Percentiles rank a stretch among this genome's conserved stretches.
Conservation (phyloP, 2,888 invertebrate species). For the Archips crataeganus region DNA sequence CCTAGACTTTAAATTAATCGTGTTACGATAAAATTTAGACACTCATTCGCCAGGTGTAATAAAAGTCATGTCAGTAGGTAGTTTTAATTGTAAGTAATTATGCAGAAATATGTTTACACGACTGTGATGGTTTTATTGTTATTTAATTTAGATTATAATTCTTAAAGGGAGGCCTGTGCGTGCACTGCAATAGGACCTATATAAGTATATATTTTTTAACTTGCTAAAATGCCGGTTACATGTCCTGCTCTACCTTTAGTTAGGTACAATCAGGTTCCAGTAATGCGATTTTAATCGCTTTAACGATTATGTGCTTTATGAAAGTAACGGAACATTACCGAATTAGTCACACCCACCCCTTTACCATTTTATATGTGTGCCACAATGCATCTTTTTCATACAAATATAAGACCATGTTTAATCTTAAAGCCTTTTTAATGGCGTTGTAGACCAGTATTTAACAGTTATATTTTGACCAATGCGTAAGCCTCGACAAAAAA, state of each 20-base stretch:
- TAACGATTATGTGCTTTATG: slow-evolving; percentile 57
- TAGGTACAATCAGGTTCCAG: slow-evolving; percentile 7
- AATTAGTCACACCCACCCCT: slow-evolving; percentile 49
- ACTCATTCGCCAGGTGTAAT: no score
- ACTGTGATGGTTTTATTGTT: no score
- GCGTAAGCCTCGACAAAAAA: no score
- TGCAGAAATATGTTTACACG: no score
- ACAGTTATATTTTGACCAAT: not conserved
- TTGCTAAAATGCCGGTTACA: not conserved
- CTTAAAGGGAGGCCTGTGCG: no score
- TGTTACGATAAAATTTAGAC: no score
- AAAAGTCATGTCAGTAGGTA: no score
- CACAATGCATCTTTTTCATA: not conserved
- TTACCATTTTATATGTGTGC: slow-evolving; percentile 29
- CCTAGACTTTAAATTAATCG: no score
- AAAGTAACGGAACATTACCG: slow-evolving; percentile 48
- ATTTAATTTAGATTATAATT: no score
- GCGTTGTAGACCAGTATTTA: slow-evolving; percentile 5
- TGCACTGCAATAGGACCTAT: no score
- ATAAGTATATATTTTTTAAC: not conserved
- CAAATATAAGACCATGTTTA: not conserved
- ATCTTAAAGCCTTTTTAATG: slow-evolving; percentile 29
- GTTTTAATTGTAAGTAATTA: no score
- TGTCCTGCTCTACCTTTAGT: not conserved
- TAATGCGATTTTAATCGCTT: slow-evolving; percentile 65